Evolutionary conservation across 2,113 vertebrate genomes (phyloP).

Genomic region (Podiceps cristatus): DNA sequence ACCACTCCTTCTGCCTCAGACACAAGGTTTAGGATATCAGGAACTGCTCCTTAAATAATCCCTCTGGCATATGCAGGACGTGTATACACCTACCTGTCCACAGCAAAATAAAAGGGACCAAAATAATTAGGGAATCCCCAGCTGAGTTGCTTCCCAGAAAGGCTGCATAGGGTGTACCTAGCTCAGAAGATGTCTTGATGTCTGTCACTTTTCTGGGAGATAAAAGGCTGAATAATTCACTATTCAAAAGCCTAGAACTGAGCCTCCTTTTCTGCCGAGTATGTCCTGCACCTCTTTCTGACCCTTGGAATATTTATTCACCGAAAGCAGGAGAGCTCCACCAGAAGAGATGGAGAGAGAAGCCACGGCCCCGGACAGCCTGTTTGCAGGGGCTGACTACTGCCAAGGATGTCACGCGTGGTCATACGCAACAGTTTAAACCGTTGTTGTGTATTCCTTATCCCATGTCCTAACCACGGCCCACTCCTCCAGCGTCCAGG

Average conservation of each 20-base stretch:
- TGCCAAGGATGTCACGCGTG: background rate
- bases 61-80: background rate
- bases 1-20: background rate
- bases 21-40: background rate
- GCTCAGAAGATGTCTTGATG: background rate
- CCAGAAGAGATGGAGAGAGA: background rate
- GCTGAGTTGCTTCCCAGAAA: fast-evolving
- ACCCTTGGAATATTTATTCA: background rate
- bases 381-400: background rate
- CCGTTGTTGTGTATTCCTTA: background rate
- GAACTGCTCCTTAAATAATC: background rate
- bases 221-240: background rate
- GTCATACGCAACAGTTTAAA: background rate
- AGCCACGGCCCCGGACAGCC: background rate
- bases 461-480: background rate
- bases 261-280: background rate
- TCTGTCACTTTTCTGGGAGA: background rate
- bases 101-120: fast-evolving
- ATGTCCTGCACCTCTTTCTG: background rate
- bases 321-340: background rate
- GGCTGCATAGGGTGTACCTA: background rate
- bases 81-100: background rate
- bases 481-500: background rate
- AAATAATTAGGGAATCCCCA: background rate
- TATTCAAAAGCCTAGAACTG: background rate